A percentile compares a stretch with the other conserved stretches of the same genome.
These are phyloP conservation scores for Pollimyrus isidori DNA, from an alignment of 2,113 vertebrate species.

Conservation along the genomic window DNA sequence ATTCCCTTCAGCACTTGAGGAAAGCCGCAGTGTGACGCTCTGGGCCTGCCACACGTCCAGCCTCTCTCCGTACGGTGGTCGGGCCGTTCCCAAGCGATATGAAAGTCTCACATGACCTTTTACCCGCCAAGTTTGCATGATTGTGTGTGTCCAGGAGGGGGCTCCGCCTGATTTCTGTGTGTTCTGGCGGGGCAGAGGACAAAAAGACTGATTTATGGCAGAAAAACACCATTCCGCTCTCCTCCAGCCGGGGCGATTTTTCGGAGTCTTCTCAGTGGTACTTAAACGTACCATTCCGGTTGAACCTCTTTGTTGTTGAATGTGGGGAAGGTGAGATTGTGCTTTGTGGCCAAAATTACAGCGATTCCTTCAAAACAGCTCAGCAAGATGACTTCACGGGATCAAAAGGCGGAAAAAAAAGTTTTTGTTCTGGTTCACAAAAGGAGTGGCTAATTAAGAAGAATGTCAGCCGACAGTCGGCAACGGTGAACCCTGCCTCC, in stretches of 20 bases:
- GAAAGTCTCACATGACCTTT: neutral
- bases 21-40: neutral
- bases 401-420: constrained; percentile 4
- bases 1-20: neutral
- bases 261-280: neutral
- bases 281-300: neutral
- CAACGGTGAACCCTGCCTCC: constrained; percentile 25
- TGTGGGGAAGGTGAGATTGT: neutral
- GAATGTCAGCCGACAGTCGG: constrained; percentile 22
- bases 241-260: neutral
- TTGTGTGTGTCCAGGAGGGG: neutral
- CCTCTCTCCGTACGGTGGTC: neutral
- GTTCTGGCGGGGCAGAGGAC: neutral
- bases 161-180: neutral
- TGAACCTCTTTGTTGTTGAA: neutral
- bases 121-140: neutral
- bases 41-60: neutral
- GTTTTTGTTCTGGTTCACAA: constrained; percentile 23
- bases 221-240: neutral
- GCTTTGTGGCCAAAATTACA: neutral
- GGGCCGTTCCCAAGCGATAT: neutral
- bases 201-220: neutral
- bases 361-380: neutral
- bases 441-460: constrained; percentile 45
- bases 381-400: constrained; percentile 7